phyloP scores from a whole-genome alignment of 2,888 invertebrate species.

The Phortica okadai region DNA sequence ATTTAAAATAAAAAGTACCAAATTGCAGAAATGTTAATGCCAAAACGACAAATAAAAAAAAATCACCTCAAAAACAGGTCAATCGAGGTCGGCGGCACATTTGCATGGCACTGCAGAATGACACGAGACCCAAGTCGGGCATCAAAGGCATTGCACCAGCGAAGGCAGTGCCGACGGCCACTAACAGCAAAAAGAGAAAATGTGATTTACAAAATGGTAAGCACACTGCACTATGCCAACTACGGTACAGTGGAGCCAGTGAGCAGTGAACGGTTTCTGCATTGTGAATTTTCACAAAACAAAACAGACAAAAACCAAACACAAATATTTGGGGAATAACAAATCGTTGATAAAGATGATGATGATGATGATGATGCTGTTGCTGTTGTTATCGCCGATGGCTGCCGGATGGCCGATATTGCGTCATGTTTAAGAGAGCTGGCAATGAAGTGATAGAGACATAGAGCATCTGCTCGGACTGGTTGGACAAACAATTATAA shows the following conservation, averaged over 20 bases:
- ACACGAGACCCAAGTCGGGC: neutral
- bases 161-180: too few relatives aligned
- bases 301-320: neutral
- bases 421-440: neutral
- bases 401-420: neutral
- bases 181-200: slow-evolving; percentile 2
- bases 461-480: too few relatives aligned
- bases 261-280: neutral
- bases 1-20: neutral
- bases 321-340: neutral
- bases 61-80: slow-evolving; percentile 7
- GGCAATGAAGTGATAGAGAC: neutral
- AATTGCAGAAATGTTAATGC: neutral
- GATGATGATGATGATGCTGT: neutral
- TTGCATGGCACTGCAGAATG: slow-evolving; percentile 5
- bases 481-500: too few relatives aligned
- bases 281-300: neutral
- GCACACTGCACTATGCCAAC: neutral
- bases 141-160: neutral
- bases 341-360: neutral
- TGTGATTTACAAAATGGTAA: neutral
- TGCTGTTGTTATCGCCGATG: neutral
- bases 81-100: slow-evolving; percentile 12
- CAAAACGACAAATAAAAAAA: neutral
- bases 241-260: neutral